Base-by-base conservation (phyloP, 2,888 invertebrate genomes). In the Rhamphomyia laevipes region DNA sequence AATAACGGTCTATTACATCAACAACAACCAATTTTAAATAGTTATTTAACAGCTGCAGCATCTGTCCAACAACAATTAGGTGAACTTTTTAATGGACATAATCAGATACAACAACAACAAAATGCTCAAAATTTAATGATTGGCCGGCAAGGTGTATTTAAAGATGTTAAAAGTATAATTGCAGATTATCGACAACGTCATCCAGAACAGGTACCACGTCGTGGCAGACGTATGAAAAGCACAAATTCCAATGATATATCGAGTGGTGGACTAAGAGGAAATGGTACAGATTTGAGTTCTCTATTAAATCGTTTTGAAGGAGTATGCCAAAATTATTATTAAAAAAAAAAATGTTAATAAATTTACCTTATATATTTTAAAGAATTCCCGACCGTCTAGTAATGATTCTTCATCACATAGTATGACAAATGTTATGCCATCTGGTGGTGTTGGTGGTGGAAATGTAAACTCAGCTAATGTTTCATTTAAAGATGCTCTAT, bases 81-180 rank as follows among this genome's bases (percentile, higher is more conserved):
- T 30, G 59, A 59, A 45, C 53, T 58, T 53, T 54, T 58, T 47
- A 59, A 59, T 48, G 58, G 58, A 12, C 58, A 57, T 46, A 56
- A 57, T 50, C 49, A 51, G 18, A 52, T 48, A 42, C 49, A 53
- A 18, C 49, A 50, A 11, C 43, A 52, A 18, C 55, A 56, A 46
- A 44, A 35, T n/a, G 46, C 47, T 10, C 54, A 54, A 38, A 49
- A 54, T 21, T 49, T 56, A 13, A 58, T 57, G 55, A 51, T 75
- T 70, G 84, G 84, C 0, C 73, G 83, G 1, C 86, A 86, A 61
- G 82, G 86, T 0, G 81, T 84, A 1, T 82, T 84, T n/a, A 78
- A 86, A 51, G 86, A 89, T 64, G 87, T 88, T 0, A 81, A 85
- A 63, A 84, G 86, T 5, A 84, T 88, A 49, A 86, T 86, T 60